Evolutionary conservation across 2,113 vertebrate genomes (phyloP).

Genomic region (Podarcis raffonei): DNA sequence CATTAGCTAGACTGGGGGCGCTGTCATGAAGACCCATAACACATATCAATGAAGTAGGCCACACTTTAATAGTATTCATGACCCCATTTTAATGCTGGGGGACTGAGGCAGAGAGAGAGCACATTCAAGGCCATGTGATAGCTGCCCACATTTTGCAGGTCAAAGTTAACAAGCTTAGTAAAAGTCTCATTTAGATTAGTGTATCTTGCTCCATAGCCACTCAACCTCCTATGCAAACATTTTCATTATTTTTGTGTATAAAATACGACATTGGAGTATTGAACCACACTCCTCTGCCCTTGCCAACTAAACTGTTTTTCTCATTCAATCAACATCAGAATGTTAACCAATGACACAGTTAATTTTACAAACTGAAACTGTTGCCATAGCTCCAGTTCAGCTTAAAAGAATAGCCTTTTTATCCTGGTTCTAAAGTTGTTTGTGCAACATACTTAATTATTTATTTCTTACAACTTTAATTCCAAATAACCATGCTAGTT

Average conservation of each 20-base stretch:
- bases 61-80: too few relatives aligned
- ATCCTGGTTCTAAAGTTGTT: neutral
- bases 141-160: too few relatives aligned
- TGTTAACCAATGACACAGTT: conserved; percentile 65
- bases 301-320: conserved; percentile 53
- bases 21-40: too few relatives aligned
- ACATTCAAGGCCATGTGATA: too few relatives aligned
- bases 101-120: too few relatives aligned
- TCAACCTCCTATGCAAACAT: neutral
- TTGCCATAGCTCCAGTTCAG: conserved; percentile 69
- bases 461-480: neutral
- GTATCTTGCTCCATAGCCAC: neutral
- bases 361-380: conserved; percentile 70
- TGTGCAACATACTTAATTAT: neutral
- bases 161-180: neutral
- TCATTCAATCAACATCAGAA: conserved; percentile 68
- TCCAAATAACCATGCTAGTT: conserved; percentile 21
- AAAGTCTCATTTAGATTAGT: neutral
- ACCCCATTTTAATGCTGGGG: too few relatives aligned
- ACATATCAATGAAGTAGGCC: too few relatives aligned
- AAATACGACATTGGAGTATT: conserved; percentile 26
- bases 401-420: conserved; percentile 73
- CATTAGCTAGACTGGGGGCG: too few relatives aligned
- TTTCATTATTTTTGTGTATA: neutral
- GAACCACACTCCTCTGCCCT: conserved; percentile 29